Conservation (phyloP, 2,113 vertebrate genomes). For the human (Homo sapiens) region GRCh38 chr1:95539001-95539500, state of each 20-base stretch:
- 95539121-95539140: background rate
- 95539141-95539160: background rate
- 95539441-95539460: background rate
- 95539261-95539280: background rate
- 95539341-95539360: background rate
- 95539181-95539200: background rate
- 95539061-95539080: background rate
- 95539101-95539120: background rate
- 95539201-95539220: background rate
- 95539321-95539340: background rate
- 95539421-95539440: background rate
- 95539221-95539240: background rate
- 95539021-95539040: background rate
- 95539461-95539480: background rate
- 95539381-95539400: background rate
- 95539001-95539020: background rate
- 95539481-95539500: background rate
- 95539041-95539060: background rate
- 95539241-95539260: background rate
- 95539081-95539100: background rate
- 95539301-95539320: background rate
- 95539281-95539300: background rate
- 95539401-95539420: background rate
- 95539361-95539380: background rate
- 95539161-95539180: background rate